phyloP scores from a whole-genome alignment of 2,888 invertebrate genomes.

The Mythimna loreyi region DNA sequence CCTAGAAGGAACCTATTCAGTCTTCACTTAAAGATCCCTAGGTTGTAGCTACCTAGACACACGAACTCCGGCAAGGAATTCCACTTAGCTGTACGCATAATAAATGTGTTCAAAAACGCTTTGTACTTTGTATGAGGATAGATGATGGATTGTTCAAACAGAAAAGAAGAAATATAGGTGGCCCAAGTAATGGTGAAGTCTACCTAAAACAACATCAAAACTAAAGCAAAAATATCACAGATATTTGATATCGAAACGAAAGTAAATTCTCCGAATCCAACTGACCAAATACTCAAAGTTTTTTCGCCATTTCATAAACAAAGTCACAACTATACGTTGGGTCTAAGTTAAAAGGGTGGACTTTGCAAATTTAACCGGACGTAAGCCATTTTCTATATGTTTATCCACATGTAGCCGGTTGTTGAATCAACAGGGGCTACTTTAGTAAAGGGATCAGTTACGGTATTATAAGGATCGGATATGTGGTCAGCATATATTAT shows the following conservation, averaged over 20 bases:
- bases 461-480: constrained; percentile 38
- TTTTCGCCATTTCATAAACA: constrained; percentile 28
- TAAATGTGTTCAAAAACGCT: too few species aligned
- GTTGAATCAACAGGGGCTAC: constrained; percentile 54
- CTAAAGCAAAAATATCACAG: constrained; percentile 8
- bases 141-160: too few species aligned
- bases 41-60: too few species aligned
- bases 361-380: constrained; percentile 56
- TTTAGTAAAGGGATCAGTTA: constrained; percentile 47
- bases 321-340: constrained; percentile 27
- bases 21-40: too few species aligned
- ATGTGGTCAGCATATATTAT: constrained; percentile 24
- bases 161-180: neutral
- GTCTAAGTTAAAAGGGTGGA: constrained; percentile 21
- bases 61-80: too few species aligned
- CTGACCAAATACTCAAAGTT: constrained; percentile 7
- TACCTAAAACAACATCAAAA: neutral
- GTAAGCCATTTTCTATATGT: constrained; percentile 56
- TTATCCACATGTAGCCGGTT: constrained; percentile 57
- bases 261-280: constrained; percentile 12
- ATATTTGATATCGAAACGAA: constrained; percentile 15
- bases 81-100: too few species aligned
- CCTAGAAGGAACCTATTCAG: too few species aligned
- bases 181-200: neutral
- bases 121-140: too few species aligned